Base-by-base conservation (phyloP, 2,888 invertebrate species). In the Polydrusus tereticollis region DNA sequence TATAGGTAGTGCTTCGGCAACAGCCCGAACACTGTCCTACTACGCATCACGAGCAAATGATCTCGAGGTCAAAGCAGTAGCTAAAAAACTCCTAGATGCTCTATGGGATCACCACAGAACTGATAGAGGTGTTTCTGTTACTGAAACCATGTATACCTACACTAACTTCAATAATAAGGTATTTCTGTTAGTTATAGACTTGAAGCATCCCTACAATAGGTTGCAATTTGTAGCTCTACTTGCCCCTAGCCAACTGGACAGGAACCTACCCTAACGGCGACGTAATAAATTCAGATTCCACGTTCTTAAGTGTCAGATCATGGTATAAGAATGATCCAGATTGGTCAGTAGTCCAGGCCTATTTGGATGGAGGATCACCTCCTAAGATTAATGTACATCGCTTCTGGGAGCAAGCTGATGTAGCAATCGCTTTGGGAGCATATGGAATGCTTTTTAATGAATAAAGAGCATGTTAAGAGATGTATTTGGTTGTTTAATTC, bases 361-460 rank as follows among this genome's bases (percentile, higher is more conserved):
- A 76, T 45, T 63, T 79, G 64, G 76, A 77, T 45, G 78, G 78
- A 26, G 78, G 78, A 4, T 43, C 75, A 16, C 67, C 69, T 23
- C 77, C 77, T 5, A 62, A 38, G 3, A 75, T 77, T 58, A 38
- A 63, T 33, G 78, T 78, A 45, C 79, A 79, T 65, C 70, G 78
- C 33, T 79, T 79, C 70, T 78, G 78, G 77, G 76, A 77, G 23
- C 78, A 79, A 43, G 72, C 78, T 47, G 78, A 78, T 58, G 65
- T 77, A 18, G 79, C 79, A 3, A 64, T 79, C 8, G 73, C 77
- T 3, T 38, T 73, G 18, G 78, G 77, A 38, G 73, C 75, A 29
- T 79, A 78, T 52, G 75, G 74, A 33, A 41, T 79, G 36, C 68
- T 79, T 16, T 79, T 78, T 38, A 58, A 77, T 36, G 77, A 79